These are phyloP conservation scores for Dysidea cf. avara DNA, from an alignment of 37 sponge, comb jelly and placozoan species.

Conservation along the genomic window DNA sequence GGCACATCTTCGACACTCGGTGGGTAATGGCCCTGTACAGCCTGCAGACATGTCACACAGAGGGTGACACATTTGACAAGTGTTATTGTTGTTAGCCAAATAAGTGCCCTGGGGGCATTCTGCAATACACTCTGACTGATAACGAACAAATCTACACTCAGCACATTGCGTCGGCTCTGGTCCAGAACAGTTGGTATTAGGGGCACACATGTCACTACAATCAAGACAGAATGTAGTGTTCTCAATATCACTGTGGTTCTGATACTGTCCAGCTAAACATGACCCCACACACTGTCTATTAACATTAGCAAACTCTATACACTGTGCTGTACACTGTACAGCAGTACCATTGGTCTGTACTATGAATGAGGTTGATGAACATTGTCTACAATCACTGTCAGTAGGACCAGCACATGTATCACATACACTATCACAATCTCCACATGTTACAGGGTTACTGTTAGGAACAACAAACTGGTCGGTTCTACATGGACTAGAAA, in stretches of 20 bases:
- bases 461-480: constrained; percentile 44
- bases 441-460: constrained; percentile 23
- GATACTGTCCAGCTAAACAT: constrained; percentile 52
- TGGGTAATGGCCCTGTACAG: constrained; percentile 50
- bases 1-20: constrained; percentile 51
- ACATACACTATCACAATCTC: constrained; percentile 41
- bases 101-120: constrained; percentile 35
- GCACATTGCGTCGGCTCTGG: constrained; percentile 43
- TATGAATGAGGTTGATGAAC: constrained; percentile 31
- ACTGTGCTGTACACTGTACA: constrained; percentile 46
- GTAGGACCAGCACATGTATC: constrained; percentile 28
- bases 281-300: constrained; percentile 44
- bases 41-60: constrained; percentile 37
- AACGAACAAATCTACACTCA: constrained; percentile 15
- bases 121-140: constrained; percentile 20
- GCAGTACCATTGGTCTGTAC: background rate
- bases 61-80: constrained; percentile 44
- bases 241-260: background rate
- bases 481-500: constrained; percentile 37
- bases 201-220: constrained; percentile 44
- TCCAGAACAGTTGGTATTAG: constrained; percentile 51
- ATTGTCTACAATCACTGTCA: constrained; percentile 37
- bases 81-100: constrained; percentile 7
- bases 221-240: constrained; percentile 24
- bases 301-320: constrained; percentile 45